Conservation (phyloP, 2,113 vertebrate genomes). For the human (Homo sapiens) region DNA sequence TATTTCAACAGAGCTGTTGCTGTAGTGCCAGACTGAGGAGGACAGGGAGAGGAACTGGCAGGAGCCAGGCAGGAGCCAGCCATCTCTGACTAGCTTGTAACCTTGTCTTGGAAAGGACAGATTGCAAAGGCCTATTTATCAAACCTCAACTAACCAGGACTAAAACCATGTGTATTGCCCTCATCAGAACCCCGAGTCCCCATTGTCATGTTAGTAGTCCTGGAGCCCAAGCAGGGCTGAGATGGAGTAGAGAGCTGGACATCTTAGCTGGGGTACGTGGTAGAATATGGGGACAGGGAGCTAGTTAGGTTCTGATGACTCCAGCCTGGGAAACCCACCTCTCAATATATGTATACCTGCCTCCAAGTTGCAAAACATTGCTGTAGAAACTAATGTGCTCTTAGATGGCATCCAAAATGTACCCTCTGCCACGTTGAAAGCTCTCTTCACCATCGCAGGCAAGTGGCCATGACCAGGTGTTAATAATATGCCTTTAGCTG, state of each 20-base stretch:
- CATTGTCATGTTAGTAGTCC: too few relatives aligned
- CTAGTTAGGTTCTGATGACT: not conserved
- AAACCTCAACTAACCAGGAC: not conserved
- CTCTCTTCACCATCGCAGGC: not conserved
- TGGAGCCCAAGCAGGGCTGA: not conserved
- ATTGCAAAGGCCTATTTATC: not conserved
- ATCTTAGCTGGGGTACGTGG: not conserved
- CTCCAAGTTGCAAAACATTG: not conserved
- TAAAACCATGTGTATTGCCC: not conserved
- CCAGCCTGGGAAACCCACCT: not conserved
- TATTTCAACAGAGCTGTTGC: not conserved
- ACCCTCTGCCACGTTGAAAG: not conserved
- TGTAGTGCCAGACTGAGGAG: not conserved
- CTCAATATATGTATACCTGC: not conserved
- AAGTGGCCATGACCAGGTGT: not conserved
- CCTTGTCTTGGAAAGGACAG: not conserved
- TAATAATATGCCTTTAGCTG: not conserved
- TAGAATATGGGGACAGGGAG: not conserved
- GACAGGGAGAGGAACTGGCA: not conserved
- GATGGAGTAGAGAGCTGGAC: fast-evolving
- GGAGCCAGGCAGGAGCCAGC: not conserved
- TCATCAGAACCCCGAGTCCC: not conserved
- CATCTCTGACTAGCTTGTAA: not conserved
- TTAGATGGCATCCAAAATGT: not conserved
- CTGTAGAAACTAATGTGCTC: not conserved